Evolutionary conservation across 2,113 vertebrate genomes (phyloP).

Genomic region (Danionella cerebrum): DNA sequence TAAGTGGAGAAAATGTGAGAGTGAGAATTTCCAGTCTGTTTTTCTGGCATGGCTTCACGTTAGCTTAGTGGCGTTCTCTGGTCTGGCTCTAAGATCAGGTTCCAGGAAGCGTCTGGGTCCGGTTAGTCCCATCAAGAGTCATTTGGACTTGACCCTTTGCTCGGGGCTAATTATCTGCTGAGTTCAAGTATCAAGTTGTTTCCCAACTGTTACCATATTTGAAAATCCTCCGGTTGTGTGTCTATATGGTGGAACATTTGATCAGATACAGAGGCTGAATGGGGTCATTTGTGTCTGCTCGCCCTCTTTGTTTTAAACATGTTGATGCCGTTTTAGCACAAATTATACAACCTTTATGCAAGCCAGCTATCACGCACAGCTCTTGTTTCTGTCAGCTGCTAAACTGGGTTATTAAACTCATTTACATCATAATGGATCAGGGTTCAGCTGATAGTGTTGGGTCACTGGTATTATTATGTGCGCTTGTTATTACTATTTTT

Average conservation of each 20-base stretch:
- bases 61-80: constrained; percentile 22
- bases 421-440: constrained; percentile 67
- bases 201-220: constrained; percentile 14
- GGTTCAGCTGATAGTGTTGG: constrained; percentile 54
- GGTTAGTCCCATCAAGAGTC: constrained; percentile 27
- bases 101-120: constrained; percentile 22
- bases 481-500: constrained; percentile 54
- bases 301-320: constrained; percentile 42
- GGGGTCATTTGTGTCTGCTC: constrained; percentile 36
- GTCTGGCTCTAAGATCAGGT: constrained; percentile 29
- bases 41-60: constrained; percentile 21
- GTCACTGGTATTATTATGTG: constrained; percentile 61
- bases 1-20: constrained; percentile 31
- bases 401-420: constrained; percentile 69
- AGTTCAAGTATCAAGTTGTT: constrained; percentile 24
- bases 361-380: constrained; percentile 43
- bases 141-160: constrained; percentile 50
- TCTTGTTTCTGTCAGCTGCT: constrained; percentile 43
- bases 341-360: constrained; percentile 37
- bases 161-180: constrained; percentile 25
- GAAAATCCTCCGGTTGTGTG: background rate
- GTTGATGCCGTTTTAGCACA: constrained; percentile 39
- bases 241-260: constrained; percentile 17
- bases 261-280: constrained; percentile 35
- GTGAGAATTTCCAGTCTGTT: constrained; percentile 32